Evolutionary conservation across 1,140 invertebrate species (phyloP).

Genomic region (Psilanteris sp.): DNA sequence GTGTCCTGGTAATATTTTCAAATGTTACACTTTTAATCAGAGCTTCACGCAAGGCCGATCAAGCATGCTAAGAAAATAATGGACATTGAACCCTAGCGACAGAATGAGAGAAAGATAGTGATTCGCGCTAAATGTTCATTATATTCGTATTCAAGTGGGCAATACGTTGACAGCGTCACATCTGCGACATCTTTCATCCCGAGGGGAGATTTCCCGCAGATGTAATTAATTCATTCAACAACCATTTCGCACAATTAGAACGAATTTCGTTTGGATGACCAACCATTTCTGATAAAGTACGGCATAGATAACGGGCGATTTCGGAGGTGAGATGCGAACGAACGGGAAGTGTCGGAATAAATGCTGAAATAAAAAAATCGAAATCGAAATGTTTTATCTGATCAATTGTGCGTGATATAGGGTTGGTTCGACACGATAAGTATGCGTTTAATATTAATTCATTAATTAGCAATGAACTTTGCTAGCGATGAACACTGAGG

Average conservation of each 20-base stretch:
- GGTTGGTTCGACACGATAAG: no score
- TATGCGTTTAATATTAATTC: no score
- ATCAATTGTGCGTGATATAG: no score
- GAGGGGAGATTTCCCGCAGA: constrained; percentile 13
- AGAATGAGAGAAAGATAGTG: constrained; percentile 41
- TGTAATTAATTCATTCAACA: constrained; percentile 23
- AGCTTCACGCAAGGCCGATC: constrained; percentile 68
- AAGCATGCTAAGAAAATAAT: constrained; percentile 67
- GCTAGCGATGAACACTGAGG: no score
- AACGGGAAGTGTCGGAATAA: no score
- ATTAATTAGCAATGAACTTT: no score
- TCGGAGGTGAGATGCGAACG: no score
- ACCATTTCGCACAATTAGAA: constrained; percentile 32
- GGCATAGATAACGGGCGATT: no score
- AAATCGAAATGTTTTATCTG: no score
- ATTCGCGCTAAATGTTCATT: constrained; percentile 51
- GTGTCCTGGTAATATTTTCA: constrained; percentile 61
- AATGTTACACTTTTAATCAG: constrained; percentile 72
- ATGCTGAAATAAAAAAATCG: no score
- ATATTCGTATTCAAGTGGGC: constrained; percentile 42
- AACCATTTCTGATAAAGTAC: not conserved
- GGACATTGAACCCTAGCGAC: constrained; percentile 48
- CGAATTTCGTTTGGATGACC: constrained; percentile 13
- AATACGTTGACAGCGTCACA: constrained; percentile 54
- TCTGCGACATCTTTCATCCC: constrained; percentile 28